These are phyloP conservation scores for Dermochelys coriacea DNA, from an alignment of 2,797 vertebrate genomes.

Conservation along the genomic window DNA sequence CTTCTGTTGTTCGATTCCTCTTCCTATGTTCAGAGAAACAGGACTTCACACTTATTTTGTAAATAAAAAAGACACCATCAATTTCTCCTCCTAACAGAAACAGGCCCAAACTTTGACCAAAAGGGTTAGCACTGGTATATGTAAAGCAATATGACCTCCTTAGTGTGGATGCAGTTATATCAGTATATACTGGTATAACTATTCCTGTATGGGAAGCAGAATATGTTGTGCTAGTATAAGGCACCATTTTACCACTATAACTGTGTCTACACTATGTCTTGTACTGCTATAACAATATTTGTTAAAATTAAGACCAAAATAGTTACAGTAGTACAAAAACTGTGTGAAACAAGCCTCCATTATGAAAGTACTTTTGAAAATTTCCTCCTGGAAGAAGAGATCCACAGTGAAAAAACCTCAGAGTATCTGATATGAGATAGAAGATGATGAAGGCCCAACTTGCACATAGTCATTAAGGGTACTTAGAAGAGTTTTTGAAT, in stretches of 20 bases:
- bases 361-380: not conserved
- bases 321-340: not conserved
- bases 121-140: not conserved
- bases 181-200: not conserved
- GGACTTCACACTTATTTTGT: not conserved
- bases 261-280: not conserved
- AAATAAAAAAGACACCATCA: not conserved
- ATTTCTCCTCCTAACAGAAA: not conserved
- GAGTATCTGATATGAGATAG: not conserved
- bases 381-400: not conserved
- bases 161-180: not conserved
- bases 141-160: not conserved
- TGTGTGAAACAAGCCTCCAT: not conserved
- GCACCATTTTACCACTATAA: not conserved
- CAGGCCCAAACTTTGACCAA: no score
- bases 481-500: not conserved
- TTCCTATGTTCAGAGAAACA: not conserved
- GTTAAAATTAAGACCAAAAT: not conserved
- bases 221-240: not conserved
- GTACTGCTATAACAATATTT: not conserved
- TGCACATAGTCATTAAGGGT: not conserved
- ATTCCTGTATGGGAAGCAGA: not conserved
- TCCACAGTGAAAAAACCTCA: not conserved
- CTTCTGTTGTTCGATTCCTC: not conserved
- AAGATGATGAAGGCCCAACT: not conserved